Evolutionary conservation across 2,888 invertebrate species (phyloP).

Genomic region (Sesia bembeciformis): DNA sequence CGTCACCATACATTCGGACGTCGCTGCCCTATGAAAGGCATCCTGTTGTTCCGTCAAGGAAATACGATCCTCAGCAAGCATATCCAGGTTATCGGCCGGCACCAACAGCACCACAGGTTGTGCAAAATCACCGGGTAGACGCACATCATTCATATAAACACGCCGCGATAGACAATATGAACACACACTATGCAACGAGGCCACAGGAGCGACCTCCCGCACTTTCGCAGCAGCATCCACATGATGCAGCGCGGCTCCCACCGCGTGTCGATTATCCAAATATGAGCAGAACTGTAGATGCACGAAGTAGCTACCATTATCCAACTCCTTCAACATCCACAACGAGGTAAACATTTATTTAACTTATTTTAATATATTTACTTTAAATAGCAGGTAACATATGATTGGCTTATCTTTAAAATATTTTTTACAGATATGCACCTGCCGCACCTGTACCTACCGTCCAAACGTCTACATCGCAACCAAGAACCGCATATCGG

Average conservation of each 20-base stretch:
- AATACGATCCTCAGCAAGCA: conserved; percentile 61
- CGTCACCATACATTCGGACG: conserved; percentile 42
- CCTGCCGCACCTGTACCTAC: conserved; percentile 34
- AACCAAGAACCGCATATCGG: conserved; percentile 39
- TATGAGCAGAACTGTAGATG: conserved; percentile 36
- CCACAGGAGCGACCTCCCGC: conserved; percentile 44
- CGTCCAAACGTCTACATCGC: conserved; percentile 40
- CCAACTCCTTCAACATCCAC: conserved; percentile 51
- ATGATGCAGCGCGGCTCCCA: conserved; percentile 39
- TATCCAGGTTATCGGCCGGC: conserved; percentile 59
- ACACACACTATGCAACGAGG: conserved; percentile 40
- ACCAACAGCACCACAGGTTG: conserved; percentile 33
- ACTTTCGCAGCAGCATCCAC: conserved; percentile 37
- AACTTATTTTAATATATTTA: conserved; percentile 1
- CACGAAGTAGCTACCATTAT: conserved; percentile 45
- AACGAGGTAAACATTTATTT: conserved; percentile 14
- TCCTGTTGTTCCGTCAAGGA: conserved; percentile 42
- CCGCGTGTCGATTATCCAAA: conserved; percentile 42
- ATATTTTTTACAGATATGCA: conserved; percentile 22
- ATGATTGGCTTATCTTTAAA: conserved; percentile 6
- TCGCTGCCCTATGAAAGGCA: conserved; percentile 53
- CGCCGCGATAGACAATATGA: conserved; percentile 35
- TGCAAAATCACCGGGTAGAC: conserved; percentile 48
- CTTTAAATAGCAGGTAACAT: neutral
- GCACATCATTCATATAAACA: conserved; percentile 50